A percentile compares a stretch with the other conserved stretches of the same genome.
phyloP scores from a whole-genome alignment of 2,888 invertebrate genomes.

The Odontomyia ornata region DNA sequence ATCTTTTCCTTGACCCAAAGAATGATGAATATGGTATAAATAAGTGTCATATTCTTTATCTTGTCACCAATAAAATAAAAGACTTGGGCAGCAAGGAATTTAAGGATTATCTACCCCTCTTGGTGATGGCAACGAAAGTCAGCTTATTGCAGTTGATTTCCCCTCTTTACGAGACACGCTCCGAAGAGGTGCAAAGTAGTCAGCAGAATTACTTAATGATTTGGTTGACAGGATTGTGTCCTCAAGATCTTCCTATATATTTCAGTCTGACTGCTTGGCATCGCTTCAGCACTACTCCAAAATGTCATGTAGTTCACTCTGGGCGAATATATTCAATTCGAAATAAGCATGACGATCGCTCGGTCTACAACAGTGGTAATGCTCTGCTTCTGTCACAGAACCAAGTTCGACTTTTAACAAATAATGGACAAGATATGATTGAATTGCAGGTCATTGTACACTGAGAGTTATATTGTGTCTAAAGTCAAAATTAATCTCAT shows the following conservation, averaged over 20 bases:
- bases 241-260: conserved; percentile 53
- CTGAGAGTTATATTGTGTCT: no score
- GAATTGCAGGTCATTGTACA: conserved; percentile 55
- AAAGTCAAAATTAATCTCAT: no score
- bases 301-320: conserved; percentile 56
- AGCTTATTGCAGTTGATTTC: conserved; percentile 45
- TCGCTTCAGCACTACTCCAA: conserved; percentile 49
- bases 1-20: conserved; percentile 57
- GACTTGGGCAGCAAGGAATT: conserved; percentile 54
- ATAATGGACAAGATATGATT: conserved; percentile 55
- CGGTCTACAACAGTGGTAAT: conserved; percentile 55
- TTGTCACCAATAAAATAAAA: conserved; percentile 56
- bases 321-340: conserved; percentile 57
- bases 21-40: conserved; percentile 51
- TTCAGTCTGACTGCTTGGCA: conserved; percentile 57
- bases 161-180: not conserved
- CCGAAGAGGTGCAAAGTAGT: not conserved
- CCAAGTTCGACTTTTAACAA: conserved; percentile 54
- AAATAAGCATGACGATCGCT: conserved; percentile 51
- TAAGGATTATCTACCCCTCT: conserved; percentile 56
- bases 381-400: conserved; percentile 54
- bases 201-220: conserved; percentile 52
- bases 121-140: conserved; percentile 58
- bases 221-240: conserved; percentile 58
- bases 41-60: conserved; percentile 57